These are phyloP conservation scores for Tinea trinotella DNA, from an alignment of 2,888 invertebrate genomes.

Conservation along the genomic window DNA sequence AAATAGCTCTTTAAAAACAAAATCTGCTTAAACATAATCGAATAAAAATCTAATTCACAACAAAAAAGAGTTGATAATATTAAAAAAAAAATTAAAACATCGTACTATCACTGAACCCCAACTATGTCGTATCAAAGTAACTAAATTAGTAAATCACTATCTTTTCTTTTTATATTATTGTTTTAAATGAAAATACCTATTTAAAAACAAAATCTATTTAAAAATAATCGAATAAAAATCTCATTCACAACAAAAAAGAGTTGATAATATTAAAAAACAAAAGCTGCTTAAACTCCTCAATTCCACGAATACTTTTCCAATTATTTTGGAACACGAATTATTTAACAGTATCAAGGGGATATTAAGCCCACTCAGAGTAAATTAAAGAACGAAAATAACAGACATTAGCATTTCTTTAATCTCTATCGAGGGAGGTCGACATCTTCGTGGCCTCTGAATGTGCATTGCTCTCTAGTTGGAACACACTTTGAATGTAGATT, in stretches of 20 bases:
- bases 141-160: too few relatives aligned
- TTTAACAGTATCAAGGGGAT: constrained; percentile 16
- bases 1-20: too few relatives aligned
- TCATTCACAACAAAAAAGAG: background rate
- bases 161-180: too few relatives aligned
- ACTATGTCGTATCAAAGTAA: too few relatives aligned
- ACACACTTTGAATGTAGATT: constrained; percentile 46
- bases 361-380: constrained; percentile 25
- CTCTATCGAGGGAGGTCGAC: constrained; percentile 42
- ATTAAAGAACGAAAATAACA: constrained; percentile 39
- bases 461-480: constrained; percentile 36
- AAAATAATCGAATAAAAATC: background rate
- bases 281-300: constrained; percentile 3
- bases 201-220: background rate
- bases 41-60: background rate
- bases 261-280: constrained; percentile 1
- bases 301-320: background rate
- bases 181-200: too few relatives aligned
- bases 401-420: constrained; percentile 52
- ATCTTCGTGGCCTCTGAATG: constrained; percentile 39
- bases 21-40: background rate
- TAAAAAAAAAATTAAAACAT: constrained; percentile 21
- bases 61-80: background rate
- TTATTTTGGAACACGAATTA: constrained; percentile 12
- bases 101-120: too few relatives aligned